Percentiles rank a stretch among this genome's conserved stretches.
Evolutionary conservation across 2,888 invertebrate species (phyloP).

Genomic region (Chloromyia formosa): DNA sequence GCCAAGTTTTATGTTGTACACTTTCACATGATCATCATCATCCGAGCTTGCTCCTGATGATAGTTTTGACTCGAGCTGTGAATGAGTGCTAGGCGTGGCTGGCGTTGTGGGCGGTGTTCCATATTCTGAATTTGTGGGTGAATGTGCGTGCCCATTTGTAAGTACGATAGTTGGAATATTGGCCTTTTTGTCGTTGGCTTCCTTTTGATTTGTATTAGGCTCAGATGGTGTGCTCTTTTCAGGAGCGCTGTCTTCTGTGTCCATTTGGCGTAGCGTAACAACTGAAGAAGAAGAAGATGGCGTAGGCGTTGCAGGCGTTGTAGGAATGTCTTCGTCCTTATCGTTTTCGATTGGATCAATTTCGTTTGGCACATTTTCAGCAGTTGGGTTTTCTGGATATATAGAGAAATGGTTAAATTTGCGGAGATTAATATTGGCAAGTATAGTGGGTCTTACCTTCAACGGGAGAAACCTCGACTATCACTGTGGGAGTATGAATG

Average conservation of each 20-base stretch:
- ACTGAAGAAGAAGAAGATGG: background rate
- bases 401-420: background rate
- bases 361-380: slow-evolving; percentile 21
- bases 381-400: slow-evolving; percentile 17
- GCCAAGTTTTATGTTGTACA: slow-evolving; percentile 62
- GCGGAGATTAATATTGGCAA: background rate
- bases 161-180: background rate
- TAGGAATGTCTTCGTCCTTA: background rate
- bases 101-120: slow-evolving; percentile 53
- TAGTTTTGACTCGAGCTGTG: slow-evolving; percentile 52
- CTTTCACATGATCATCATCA: slow-evolving; percentile 59
- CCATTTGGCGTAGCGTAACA: too few relatives aligned
- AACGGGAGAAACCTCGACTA: slow-evolving; percentile 8
- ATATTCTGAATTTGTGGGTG: background rate
- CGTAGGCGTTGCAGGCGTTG: background rate
- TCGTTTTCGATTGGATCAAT: background rate
- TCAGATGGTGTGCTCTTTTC: background rate
- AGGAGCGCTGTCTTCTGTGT: too few relatives aligned
- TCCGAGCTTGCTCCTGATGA: slow-evolving; percentile 61
- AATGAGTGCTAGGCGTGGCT: slow-evolving; percentile 50
- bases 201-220: background rate
- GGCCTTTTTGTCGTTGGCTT: background rate
- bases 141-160: slow-evolving; percentile 11
- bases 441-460: slow-evolving; percentile 23
- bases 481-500: slow-evolving; percentile 15